Percentiles rank a stretch among this genome's conserved stretches.
These are phyloP conservation scores for Papilio xuthus DNA, from an alignment of 1,140 invertebrate species.

Conservation along the genomic window DNA sequence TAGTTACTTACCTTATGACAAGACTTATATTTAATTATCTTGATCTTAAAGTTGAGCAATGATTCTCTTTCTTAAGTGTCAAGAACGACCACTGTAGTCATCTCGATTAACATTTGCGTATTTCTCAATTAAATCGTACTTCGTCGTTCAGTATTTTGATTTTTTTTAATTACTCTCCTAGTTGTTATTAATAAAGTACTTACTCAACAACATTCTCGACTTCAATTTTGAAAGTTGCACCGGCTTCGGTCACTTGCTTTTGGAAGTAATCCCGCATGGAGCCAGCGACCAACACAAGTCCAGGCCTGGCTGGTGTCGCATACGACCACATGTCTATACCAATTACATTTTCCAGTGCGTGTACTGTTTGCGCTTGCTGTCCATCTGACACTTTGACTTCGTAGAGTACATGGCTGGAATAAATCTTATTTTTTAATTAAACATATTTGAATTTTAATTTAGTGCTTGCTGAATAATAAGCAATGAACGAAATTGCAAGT, in stretches of 20 bases:
- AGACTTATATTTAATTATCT: no score
- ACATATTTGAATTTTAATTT: no score
- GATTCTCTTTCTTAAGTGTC: no score
- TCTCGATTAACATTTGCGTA: not conserved
- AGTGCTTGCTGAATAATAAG: no score
- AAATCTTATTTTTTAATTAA: not conserved
- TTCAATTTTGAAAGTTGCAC: constrained; percentile 47
- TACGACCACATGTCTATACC: constrained; percentile 57
- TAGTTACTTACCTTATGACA: no score
- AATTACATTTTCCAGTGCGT: constrained; percentile 44
- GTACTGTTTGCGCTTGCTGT: constrained; percentile 47
- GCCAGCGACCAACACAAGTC: constrained; percentile 52
- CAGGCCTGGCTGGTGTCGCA: constrained; percentile 45
- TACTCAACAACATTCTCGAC: constrained; percentile 63
- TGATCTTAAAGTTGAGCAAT: no score
- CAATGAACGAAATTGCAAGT: no score
- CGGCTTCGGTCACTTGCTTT: constrained; percentile 40
- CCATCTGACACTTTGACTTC: constrained; percentile 46
- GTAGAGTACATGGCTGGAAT: constrained; percentile 55
- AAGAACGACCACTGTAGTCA: no score
- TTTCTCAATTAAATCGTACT: not conserved
- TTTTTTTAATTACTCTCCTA: not conserved
- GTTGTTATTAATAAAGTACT: constrained; percentile 40
- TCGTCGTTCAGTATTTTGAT: not conserved
- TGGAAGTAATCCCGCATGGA: constrained; percentile 46